These are phyloP conservation scores for Drosophila acutilabella DNA, from an alignment of 2,888 invertebrate species.

Conservation along the genomic window DNA sequence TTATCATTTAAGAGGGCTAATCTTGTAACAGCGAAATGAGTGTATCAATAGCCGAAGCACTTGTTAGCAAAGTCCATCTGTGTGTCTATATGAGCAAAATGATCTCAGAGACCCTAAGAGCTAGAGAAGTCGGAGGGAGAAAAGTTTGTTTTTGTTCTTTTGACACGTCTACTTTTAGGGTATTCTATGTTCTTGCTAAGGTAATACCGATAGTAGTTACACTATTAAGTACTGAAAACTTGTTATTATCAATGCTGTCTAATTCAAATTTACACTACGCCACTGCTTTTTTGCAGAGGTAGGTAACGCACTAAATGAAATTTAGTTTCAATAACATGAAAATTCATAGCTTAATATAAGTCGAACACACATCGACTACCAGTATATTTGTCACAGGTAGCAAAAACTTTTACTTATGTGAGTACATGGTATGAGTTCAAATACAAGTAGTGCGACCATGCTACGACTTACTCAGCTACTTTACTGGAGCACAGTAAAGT, in stretches of 20 bases:
- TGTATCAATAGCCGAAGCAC: too few relatives aligned
- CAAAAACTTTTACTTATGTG: conserved; percentile 58
- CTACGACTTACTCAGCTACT: conserved; percentile 29
- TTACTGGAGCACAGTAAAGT: conserved; percentile 55
- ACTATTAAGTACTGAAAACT: too few relatives aligned
- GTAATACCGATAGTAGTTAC: too few relatives aligned
- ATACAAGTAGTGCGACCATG: conserved; percentile 13
- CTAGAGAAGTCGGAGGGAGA: too few relatives aligned
- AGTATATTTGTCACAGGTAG: conserved; percentile 45
- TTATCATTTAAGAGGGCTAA: neutral
- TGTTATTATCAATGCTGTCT: too few relatives aligned
- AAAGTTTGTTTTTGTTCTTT: too few relatives aligned
- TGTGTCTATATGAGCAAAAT: too few relatives aligned
- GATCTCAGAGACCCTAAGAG: too few relatives aligned
- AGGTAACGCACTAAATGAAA: conserved; percentile 64
- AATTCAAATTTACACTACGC: neutral
- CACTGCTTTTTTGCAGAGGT: conserved; percentile 24
- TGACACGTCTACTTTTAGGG: too few relatives aligned
- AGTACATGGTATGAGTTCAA: conserved; percentile 10
- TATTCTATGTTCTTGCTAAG: too few relatives aligned
- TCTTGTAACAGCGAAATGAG: too few relatives aligned
- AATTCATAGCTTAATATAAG: conserved; percentile 77
- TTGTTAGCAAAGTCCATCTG: too few relatives aligned
- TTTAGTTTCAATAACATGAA: conserved; percentile 79
- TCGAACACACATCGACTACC: conserved; percentile 11